A percentile compares a stretch with the other conserved stretches of the same genome.
Conservation (phyloP, 2,888 invertebrate species). For the Zeuzera pyrina region DNA sequence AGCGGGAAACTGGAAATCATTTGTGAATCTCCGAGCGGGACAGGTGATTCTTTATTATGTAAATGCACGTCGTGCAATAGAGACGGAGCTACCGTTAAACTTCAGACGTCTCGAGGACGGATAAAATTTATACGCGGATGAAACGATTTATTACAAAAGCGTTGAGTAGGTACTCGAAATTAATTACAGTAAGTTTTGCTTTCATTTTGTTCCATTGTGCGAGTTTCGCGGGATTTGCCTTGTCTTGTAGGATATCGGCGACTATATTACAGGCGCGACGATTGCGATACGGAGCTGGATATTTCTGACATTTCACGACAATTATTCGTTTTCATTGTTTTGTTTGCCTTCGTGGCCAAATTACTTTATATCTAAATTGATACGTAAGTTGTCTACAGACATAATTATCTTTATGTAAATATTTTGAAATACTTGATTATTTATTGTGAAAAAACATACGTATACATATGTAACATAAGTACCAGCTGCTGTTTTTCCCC, state of each 20-base stretch:
- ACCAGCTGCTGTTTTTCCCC: too few species aligned
- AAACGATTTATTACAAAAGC: constrained; percentile 73
- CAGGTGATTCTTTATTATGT: constrained; percentile 62
- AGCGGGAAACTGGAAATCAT: constrained; percentile 69
- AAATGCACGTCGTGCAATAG: constrained; percentile 39
- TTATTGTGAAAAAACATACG: too few species aligned
- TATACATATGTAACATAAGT: too few species aligned
- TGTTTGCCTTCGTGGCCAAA: too few species aligned
- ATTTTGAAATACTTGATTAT: too few species aligned
- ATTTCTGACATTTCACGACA: neutral
- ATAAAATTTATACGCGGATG: constrained; percentile 65
- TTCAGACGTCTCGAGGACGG: constrained; percentile 37
- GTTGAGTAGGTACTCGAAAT: constrained; percentile 69
- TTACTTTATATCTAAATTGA: too few species aligned
- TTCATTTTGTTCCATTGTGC: constrained; percentile 41
- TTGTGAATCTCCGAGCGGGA: constrained; percentile 63
- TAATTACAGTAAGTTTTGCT: constrained; percentile 62
- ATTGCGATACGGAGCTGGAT: neutral
- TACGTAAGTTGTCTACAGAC: too few species aligned
- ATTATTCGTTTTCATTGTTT: neutral
- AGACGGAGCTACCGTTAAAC: constrained; percentile 39
- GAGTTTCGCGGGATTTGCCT: constrained; percentile 28
- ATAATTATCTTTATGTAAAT: too few species aligned
- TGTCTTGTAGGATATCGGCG: constrained; percentile 39
- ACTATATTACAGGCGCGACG: constrained; percentile 16